A percentile compares a stretch with the other conserved stretches of the same genome.
phyloP scores from a whole-genome alignment of 2,113 vertebrate genomes.

The Myotis lucifugus region DNA sequence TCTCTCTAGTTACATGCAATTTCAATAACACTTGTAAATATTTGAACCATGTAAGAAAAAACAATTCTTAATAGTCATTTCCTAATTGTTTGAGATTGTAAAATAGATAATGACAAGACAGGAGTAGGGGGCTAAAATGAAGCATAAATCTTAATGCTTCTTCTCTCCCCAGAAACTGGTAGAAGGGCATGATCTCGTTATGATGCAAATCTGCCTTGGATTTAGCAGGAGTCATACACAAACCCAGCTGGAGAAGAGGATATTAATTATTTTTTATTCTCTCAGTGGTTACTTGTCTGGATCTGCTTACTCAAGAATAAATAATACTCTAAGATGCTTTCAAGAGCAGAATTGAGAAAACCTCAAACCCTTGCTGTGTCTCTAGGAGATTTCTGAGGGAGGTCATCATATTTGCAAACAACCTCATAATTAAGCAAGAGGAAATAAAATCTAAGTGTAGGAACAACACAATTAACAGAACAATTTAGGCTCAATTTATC shows the following conservation, averaged over 20 bases:
- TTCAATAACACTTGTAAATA: not conserved
- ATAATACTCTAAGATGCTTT: not conserved
- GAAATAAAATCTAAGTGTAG: slow-evolving; percentile 46
- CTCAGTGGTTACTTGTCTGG: not conserved
- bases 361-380: not conserved
- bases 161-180: not conserved
- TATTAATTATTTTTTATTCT: slow-evolving; percentile 40
- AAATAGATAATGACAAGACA: not conserved
- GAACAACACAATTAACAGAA: slow-evolving; percentile 52
- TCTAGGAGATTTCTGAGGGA: not conserved
- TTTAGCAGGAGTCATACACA: not conserved
- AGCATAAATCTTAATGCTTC: not conserved
- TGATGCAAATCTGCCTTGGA: not conserved
- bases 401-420: slow-evolving; percentile 53
- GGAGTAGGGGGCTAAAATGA: not conserved
- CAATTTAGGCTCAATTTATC: slow-evolving; percentile 48
- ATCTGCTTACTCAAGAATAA: slow-evolving; percentile 37
- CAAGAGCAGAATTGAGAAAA: slow-evolving; percentile 10
- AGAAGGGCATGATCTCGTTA: not conserved
- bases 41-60: not conserved
- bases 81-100: slow-evolving; percentile 16
- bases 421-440: not conserved
- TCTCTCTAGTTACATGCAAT: not conserved
- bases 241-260: not conserved
- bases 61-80: not conserved